Conservation (phyloP, 2,888 invertebrate genomes). For the Mylabris sibirica region DNA sequence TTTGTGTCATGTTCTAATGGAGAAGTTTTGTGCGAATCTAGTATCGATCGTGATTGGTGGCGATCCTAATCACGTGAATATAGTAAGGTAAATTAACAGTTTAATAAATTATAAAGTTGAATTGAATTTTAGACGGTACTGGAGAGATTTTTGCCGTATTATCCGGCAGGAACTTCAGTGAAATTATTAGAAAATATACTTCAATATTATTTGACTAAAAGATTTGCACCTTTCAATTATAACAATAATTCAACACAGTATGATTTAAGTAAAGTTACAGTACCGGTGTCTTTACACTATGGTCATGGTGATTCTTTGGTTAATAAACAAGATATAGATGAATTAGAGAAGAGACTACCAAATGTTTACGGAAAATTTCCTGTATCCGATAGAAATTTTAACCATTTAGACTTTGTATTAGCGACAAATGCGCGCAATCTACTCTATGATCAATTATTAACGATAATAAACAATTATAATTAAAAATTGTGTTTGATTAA, state of each 20-base stretch:
- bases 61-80: constrained; percentile 66
- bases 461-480: constrained; percentile 62
- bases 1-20: constrained; percentile 62
- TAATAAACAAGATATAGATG: constrained; percentile 67
- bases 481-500: constrained; percentile 12
- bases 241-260: constrained; percentile 38
- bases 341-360: constrained; percentile 64
- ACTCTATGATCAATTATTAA: constrained; percentile 67
- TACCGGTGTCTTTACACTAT: constrained; percentile 64
- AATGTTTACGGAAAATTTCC: constrained; percentile 66
- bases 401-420: constrained; percentile 77
- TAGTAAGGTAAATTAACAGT: constrained; percentile 54
- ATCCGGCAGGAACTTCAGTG: constrained; percentile 64
- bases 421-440: constrained; percentile 68
- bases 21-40: constrained; percentile 67
- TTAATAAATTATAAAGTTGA: not conserved
- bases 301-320: constrained; percentile 65
- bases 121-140: constrained; percentile 51
- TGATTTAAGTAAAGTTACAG: constrained; percentile 60
- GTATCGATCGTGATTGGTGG: constrained; percentile 69
- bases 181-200: constrained; percentile 61
- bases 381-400: constrained; percentile 67
- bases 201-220: constrained; percentile 51
- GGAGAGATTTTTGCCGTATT: constrained; percentile 52
- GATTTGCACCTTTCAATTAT: constrained; percentile 42